phyloP scores from a whole-genome alignment of 92 coral and sea anemone genomes.

The Parazoanthus atlanticus region DNA sequence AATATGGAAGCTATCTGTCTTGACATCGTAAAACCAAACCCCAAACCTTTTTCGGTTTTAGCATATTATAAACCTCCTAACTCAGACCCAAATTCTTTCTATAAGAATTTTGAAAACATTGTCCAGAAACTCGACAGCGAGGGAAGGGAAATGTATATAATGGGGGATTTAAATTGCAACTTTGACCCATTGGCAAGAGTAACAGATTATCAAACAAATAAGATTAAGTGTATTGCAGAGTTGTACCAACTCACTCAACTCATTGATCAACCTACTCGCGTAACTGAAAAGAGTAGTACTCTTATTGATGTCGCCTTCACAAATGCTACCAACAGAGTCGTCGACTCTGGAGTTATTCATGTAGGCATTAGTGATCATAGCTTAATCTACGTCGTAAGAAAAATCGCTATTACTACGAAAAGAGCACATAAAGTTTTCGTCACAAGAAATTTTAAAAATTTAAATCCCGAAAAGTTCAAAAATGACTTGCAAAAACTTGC shows the following conservation, averaged over 20 bases:
- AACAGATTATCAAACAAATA: slow-evolving; percentile 20
- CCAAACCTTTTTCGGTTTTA: slow-evolving; percentile 15
- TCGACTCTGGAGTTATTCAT: slow-evolving; percentile 30
- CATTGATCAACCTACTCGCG: slow-evolving; percentile 36
- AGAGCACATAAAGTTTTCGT: slow-evolving; percentile 25
- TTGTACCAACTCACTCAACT: slow-evolving; percentile 35
- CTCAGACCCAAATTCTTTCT: not conserved
- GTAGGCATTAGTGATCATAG: slow-evolving; percentile 43
- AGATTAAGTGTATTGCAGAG: slow-evolving; percentile 24
- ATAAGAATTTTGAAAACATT: not conserved
- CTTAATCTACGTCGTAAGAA: slow-evolving; percentile 37
- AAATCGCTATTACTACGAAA: slow-evolving; percentile 42
- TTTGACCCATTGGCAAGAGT: slow-evolving; percentile 7
- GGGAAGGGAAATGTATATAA: slow-evolving; percentile 21
- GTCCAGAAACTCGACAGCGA: slow-evolving; percentile 20
- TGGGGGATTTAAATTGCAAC: slow-evolving; percentile 24
- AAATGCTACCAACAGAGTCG: slow-evolving; percentile 37
- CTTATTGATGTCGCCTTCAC: slow-evolving; percentile 23
- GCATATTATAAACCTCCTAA: slow-evolving; percentile 25
- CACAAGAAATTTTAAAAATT: slow-evolving; percentile 33
- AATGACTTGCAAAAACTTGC: slow-evolving; percentile 28
- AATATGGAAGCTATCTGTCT: slow-evolving; percentile 20
- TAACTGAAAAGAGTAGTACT: slow-evolving; percentile 31
- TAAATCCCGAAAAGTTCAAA: slow-evolving; percentile 32
- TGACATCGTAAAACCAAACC: slow-evolving; percentile 2